A percentile compares a stretch with the other conserved stretches of the same genome.
Evolutionary conservation across 2,888 invertebrate genomes (phyloP).

Genomic region (Aporophyla lueneburgensis): DNA sequence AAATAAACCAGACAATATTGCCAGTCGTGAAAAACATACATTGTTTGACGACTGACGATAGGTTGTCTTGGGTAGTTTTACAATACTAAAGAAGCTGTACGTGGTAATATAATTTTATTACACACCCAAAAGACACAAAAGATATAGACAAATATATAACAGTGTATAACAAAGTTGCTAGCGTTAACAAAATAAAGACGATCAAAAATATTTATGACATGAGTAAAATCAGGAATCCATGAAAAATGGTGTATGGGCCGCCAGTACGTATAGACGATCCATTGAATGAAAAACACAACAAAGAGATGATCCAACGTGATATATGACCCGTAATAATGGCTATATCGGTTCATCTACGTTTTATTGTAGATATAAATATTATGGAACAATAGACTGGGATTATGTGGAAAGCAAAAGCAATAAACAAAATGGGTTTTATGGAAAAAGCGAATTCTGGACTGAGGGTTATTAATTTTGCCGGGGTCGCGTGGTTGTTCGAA

Average conservation of each 20-base stretch:
- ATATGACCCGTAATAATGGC: conserved; percentile 43
- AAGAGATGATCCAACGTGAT: conserved; percentile 45
- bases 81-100: neutral
- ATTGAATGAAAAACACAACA: conserved; percentile 49
- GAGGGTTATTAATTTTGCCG: conserved; percentile 11
- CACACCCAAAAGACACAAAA: conserved; percentile 2
- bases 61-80: neutral
- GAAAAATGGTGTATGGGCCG: conserved; percentile 40
- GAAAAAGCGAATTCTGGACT: neutral
- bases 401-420: conserved; percentile 15
- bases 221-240: conserved; percentile 51
- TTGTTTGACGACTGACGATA: neutral
- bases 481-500: too few species aligned
- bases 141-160: neutral
- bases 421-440: conserved; percentile 11
- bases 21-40: neutral
- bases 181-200: conserved; percentile 15
- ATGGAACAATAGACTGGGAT: conserved; percentile 28
- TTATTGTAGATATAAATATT: conserved; percentile 47
- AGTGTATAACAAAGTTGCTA: neutral
- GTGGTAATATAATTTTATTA: conserved; percentile 18
- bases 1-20: neutral
- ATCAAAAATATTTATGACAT: conserved; percentile 42
- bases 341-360: conserved; percentile 33
- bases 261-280: conserved; percentile 13